A percentile compares a stretch with the other conserved stretches of the same genome.
phyloP scores from a whole-genome alignment of 2,888 invertebrate species.

The Aphrophora alni region DNA sequence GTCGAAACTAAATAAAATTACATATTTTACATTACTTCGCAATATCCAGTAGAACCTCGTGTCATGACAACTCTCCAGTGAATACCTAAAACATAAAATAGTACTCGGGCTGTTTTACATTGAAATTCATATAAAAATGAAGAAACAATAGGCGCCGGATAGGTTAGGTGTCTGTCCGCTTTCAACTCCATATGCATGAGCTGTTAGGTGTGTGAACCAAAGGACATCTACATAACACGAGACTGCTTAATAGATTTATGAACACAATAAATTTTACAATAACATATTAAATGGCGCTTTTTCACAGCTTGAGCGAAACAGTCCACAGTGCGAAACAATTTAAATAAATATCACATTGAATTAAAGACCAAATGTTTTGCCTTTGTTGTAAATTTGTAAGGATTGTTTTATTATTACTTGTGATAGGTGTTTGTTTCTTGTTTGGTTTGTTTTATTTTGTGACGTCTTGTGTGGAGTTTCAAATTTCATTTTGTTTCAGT shows the following conservation, averaged over 20 bases:
- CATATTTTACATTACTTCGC: too few relatives aligned
- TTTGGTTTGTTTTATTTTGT: too few relatives aligned
- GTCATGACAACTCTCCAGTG: too few relatives aligned
- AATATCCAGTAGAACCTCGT: too few relatives aligned
- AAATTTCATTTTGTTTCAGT: too few relatives aligned
- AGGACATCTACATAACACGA: neutral
- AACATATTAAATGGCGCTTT: constrained; percentile 9
- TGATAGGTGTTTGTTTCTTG: neutral
- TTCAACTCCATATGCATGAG: neutral
- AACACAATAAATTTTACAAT: neutral
- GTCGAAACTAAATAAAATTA: too few relatives aligned
- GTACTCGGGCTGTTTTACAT: neutral
- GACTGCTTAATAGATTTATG: neutral
- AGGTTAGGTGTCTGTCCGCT: neutral
- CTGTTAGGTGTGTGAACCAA: neutral
- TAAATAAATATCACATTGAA: constrained; percentile 6
- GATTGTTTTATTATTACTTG: neutral
- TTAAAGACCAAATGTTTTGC: neutral
- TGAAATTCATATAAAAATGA: neutral
- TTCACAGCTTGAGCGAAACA: neutral
- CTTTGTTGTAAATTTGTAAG: neutral
- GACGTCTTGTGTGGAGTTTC: too few relatives aligned
- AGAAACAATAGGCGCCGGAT: constrained; percentile 9
- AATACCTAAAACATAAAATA: too few relatives aligned
- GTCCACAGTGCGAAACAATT: neutral